Evolutionary conservation across 1,140 invertebrate species (phyloP).

Genomic region (Trichoplusia ni): DNA sequence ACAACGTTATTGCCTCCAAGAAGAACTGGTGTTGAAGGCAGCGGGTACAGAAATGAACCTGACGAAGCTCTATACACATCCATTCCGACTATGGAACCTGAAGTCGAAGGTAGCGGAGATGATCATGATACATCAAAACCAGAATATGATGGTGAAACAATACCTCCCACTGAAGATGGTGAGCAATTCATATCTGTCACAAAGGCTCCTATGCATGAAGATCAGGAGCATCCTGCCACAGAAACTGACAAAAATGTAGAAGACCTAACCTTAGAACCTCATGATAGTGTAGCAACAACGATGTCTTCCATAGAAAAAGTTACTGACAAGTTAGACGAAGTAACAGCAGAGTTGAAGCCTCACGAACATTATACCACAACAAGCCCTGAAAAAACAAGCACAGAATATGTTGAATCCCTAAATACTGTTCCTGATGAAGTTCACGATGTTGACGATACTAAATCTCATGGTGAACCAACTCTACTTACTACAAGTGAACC

Average conservation of each 20-base stretch:
- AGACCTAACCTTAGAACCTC: neutral
- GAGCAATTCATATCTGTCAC: constrained; percentile 20
- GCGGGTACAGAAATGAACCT: constrained; percentile 74
- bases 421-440: constrained; percentile 21
- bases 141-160: constrained; percentile 42
- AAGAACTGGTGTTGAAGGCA: constrained; percentile 65
- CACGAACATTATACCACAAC: neutral
- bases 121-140: constrained; percentile 55
- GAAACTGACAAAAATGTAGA: neutral
- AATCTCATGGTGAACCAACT: neutral
- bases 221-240: neutral
- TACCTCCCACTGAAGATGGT: constrained; percentile 45
- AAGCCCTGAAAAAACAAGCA: constrained; percentile 9
- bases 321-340: constrained; percentile 8
- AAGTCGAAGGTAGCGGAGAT: constrained; percentile 64
- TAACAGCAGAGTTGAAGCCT: neutral
- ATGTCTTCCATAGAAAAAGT: neutral
- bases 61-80: constrained; percentile 63
- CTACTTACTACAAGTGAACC: neutral
- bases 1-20: constrained; percentile 62
- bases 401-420: neutral
- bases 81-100: constrained; percentile 45
- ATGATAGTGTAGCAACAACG: neutral
- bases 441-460: neutral
- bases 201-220: neutral